Evolutionary conservation across 2,797 vertebrate genomes (phyloP), one percentile per base, ranked within the genome.

Genomic region (Chelmon rostratus): DNA sequence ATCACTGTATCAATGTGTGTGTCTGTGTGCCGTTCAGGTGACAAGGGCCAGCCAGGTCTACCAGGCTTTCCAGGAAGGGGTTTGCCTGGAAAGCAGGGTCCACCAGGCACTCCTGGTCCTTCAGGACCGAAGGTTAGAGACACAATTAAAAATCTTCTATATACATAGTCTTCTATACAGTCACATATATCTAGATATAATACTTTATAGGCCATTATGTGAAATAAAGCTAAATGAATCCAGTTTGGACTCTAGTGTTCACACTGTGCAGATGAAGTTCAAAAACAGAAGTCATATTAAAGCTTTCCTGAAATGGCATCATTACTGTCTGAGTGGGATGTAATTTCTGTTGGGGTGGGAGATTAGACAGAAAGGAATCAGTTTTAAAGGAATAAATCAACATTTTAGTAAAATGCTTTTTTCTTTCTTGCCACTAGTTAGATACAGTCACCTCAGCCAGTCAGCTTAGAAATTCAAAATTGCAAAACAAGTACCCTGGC

Each of bases 101-200:
- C 2, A 63, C 67, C 6, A 37, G 94, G 94, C 12, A n/a, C 2
- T 62, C 76, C 83, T 73, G 93, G 94, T 65, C 18, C 8, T 73
- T 81, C 72, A 57, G 93, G 93, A 79, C 16, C 12, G 23, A 91
- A 91, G 93, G 94, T 95, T 31, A 87, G 82, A 66, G 8, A 23
- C 19, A 76, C 13, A 47, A 38, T 72, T 8, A 10, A 54, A n/a
- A 46, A 54, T 67, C 3, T 58, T 11, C 6, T 19, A 11, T 9
- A 5, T 28, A 25, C 6, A 47, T 21, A 38, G 5, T 46, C 11
- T 38, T 21, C 10, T 12, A 33, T 12, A 46, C 11, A 15, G 8
- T 3, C 33, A 2, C 35, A 40, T 62, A 49, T 19, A 61, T 19
- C 6, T n/a, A 62, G 21, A 59, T 35, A 5, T 6, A 53, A 12